These are phyloP conservation scores for Eumerus sabulonum DNA, from an alignment of 2,888 invertebrate genomes.

Conservation along the genomic window DNA sequence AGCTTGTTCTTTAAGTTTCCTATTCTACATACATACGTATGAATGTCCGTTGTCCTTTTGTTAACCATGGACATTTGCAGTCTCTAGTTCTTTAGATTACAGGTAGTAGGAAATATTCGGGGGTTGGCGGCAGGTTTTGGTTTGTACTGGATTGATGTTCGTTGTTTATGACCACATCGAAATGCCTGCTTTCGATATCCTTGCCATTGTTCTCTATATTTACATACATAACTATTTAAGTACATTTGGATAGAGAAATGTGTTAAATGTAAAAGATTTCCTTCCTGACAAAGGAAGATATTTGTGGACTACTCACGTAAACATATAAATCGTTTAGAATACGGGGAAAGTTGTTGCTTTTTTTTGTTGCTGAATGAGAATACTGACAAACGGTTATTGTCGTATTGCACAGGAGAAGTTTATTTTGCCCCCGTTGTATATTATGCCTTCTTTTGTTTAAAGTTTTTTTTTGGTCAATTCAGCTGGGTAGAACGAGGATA, in stretches of 20 bases:
- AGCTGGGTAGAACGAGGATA: conserved; percentile 1
- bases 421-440: conserved; percentile 14
- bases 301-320: conserved; percentile 56
- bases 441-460: conserved; percentile 25
- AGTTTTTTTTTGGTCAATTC: background rate
- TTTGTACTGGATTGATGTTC: conserved; percentile 12
- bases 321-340: conserved; percentile 48
- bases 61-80: conserved; percentile 41
- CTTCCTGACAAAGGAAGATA: conserved; percentile 47
- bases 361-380: conserved; percentile 45
- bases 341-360: no score
- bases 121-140: no score
- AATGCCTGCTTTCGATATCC: conserved; percentile 49
- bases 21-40: no score
- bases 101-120: no score
- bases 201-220: conserved; percentile 17
- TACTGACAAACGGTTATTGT: conserved; percentile 43
- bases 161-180: conserved; percentile 56
- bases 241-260: conserved; percentile 24
- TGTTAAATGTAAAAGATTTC: conserved; percentile 7
- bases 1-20: conserved; percentile 69
- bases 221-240: background rate
- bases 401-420: conserved; percentile 27
- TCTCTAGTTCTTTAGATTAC: conserved; percentile 21
- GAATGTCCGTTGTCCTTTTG: conserved; percentile 43